Percentiles rank a stretch among this genome's conserved stretches.
Evolutionary conservation across 2,113 vertebrate genomes (phyloP).

Genomic region (Pyxicephalus adspersus): DNA sequence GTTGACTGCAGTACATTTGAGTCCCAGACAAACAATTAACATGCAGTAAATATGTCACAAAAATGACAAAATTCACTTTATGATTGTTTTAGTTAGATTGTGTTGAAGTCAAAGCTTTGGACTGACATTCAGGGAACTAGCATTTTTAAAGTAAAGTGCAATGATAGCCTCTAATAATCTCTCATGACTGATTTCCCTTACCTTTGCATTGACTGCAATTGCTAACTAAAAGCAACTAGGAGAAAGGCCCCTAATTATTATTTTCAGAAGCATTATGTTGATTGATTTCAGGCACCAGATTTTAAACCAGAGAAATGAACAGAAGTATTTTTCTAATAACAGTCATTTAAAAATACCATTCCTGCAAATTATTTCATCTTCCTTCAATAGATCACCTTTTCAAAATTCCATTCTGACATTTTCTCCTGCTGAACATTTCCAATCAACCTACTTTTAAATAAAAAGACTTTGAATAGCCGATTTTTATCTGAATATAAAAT

Average conservation of each 20-base stretch:
- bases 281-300: slow-evolving; percentile 4
- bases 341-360: slow-evolving; percentile 31
- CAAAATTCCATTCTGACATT: slow-evolving; percentile 45
- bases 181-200: not conserved
- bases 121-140: too few relatives aligned
- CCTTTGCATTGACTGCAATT: not conserved
- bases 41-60: too few relatives aligned
- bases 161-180: too few relatives aligned
- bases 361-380: slow-evolving; percentile 10
- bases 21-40: too few relatives aligned
- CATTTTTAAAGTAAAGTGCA: too few relatives aligned
- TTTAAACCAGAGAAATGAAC: slow-evolving; percentile 10
- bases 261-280: slow-evolving; percentile 17
- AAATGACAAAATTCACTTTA: not conserved
- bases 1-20: too few relatives aligned
- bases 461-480: slow-evolving; percentile 1
- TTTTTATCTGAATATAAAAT: slow-evolving; percentile 38
- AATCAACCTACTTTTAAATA: slow-evolving; percentile 1
- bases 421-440: slow-evolving; percentile 18
- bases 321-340: slow-evolving; percentile 12
- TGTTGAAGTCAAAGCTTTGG: too few relatives aligned
- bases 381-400: slow-evolving; percentile 36
- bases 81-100: too few relatives aligned
- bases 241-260: slow-evolving; percentile 24
- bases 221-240: slow-evolving; percentile 5